Conservation (phyloP, 2,888 invertebrate genomes). For the Morpho achilles region DNA sequence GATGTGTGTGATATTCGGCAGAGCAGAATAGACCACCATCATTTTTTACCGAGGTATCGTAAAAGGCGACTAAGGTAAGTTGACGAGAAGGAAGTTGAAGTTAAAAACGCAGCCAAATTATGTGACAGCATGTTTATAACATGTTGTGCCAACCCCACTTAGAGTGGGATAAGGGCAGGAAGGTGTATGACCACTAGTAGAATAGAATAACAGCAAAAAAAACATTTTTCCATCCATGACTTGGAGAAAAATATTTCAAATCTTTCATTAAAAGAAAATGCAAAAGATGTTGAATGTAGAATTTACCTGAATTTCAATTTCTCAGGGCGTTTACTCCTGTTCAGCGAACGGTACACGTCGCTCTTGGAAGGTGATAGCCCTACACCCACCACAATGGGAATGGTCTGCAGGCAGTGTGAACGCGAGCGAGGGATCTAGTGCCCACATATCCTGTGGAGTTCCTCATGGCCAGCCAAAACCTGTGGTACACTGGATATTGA, state of each 20-base stretch:
- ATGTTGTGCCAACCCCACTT: too few species aligned
- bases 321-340: slow-evolving; percentile 88
- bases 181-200: too few species aligned
- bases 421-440: slow-evolving; percentile 70
- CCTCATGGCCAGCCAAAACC: slow-evolving; percentile 88
- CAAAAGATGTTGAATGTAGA: not conserved
- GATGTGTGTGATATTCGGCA: too few species aligned
- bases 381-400: slow-evolving; percentile 73
- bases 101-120: too few species aligned
- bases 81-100: too few species aligned
- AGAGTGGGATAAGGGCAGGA: too few species aligned
- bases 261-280: not conserved
- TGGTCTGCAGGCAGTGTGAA: slow-evolving; percentile 71
- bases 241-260: not conserved
- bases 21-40: too few species aligned
- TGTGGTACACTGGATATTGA: slow-evolving; percentile 89
- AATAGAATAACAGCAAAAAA: too few species aligned
- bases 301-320: slow-evolving; percentile 8
- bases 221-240: too few species aligned
- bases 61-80: too few species aligned
- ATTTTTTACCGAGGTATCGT: too few species aligned
- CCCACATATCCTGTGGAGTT: slow-evolving; percentile 72
- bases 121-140: too few species aligned
- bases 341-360: slow-evolving; percentile 80
- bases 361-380: slow-evolving; percentile 61